Base-by-base conservation (phyloP, 2,888 invertebrate genomes). In the Lithodes maja region DNA sequence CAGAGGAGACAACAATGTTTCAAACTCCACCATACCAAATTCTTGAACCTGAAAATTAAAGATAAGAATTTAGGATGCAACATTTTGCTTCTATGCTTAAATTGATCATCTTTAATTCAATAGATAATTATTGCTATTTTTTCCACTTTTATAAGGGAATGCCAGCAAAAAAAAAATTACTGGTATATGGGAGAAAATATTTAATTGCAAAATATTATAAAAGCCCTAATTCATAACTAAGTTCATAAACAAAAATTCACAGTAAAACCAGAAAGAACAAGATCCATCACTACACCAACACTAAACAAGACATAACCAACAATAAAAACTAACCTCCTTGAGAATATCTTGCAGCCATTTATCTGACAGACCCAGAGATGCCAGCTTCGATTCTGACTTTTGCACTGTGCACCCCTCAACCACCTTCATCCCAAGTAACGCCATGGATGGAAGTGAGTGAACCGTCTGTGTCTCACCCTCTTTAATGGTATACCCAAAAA, bases 401-500 rank as follows among this genome's bases (percentile, higher is more conserved):
- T 74, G 53, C 9, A 86, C n/a, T 3, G 7, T 55, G 12, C 49
- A 7, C 33, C 55, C 87, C 15, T 80, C 49, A 9, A 52, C 75
- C 9, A 54, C 85, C 33, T 17, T 68, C 7, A 89, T 49, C 5
- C 75, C 54, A 53, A 85, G 77, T 12, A 89, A 75, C 5, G 88
- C 71, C 53, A 5, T 15, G 53, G 84, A 53, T 3, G 80, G 33
- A 7, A 89, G 61, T 17, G 88, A 89, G 68, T 75, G 82, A 1
- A 89, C 49, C 9, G 61, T 68, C 49, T 85, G 85, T 12, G 50
- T 69, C 61, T 89, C 75, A n/a, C 61, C 54, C 33, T 88, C 53
- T 52, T 74, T 3, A 15, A 89, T 7, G 5, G 49, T 55, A 68
- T 85, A 89, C 5, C 88, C 88, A 1, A 85, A 49, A 17, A 89